A percentile compares a stretch with the other conserved stretches of the same genome.
phyloP scores from a whole-genome alignment of 2,888 invertebrate genomes.

The Polymixis flavicincta region DNA sequence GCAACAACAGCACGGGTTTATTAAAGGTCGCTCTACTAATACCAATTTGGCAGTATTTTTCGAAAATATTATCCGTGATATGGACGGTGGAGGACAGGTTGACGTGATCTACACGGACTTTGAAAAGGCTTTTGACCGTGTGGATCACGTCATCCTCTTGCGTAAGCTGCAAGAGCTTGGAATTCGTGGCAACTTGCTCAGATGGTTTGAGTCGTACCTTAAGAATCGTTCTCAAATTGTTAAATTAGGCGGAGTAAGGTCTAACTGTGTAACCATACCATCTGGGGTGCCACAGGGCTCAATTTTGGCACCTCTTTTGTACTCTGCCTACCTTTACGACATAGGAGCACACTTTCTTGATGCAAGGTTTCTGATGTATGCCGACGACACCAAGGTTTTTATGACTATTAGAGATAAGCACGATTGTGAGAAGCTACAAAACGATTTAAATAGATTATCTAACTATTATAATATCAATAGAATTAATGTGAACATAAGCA shows the following conservation, averaged over 20 bases:
- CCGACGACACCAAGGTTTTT: too few relatives aligned
- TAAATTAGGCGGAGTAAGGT: not conserved
- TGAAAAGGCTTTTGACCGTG: not conserved
- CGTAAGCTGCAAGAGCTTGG: too few relatives aligned
- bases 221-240: not conserved
- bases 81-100: too few relatives aligned
- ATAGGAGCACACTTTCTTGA: too few relatives aligned
- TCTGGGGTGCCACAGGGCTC: not conserved
- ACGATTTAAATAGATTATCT: not conserved
- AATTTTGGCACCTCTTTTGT: too few relatives aligned
- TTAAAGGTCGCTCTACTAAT: not conserved
- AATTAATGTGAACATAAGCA: not conserved
- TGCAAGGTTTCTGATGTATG: too few relatives aligned
- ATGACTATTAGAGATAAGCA: too few relatives aligned
- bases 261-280: not conserved
- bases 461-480: not conserved
- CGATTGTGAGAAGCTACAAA: not conserved
- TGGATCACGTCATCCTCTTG: not conserved
- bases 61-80: not conserved
- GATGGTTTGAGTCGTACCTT: not conserved
- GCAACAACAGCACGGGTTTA: not conserved
- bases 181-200: not conserved
- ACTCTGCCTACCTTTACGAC: too few relatives aligned
- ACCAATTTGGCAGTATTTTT: not conserved
- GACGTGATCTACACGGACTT: not conserved